Conservation (phyloP, 2,888 invertebrate species). For the Vanessa cardui region DNA sequence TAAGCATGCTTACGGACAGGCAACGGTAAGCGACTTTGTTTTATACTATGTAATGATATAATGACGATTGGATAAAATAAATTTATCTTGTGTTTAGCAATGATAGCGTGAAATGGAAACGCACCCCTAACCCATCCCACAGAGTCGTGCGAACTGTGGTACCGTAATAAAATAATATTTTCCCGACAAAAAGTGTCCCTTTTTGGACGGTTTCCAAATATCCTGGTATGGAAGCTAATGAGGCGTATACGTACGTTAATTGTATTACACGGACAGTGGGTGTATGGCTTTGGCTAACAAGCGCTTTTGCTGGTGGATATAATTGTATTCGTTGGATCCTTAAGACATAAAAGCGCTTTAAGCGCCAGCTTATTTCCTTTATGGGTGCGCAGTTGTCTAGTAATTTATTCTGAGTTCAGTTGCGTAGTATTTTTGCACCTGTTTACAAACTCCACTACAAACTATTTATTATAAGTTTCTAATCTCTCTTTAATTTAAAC, state of each 20-base stretch:
- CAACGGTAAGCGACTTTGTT: too few species aligned
- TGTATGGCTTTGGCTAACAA: constrained; percentile 17
- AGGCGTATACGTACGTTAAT: constrained; percentile 32
- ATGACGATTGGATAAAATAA: too few species aligned
- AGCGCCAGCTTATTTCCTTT: background rate
- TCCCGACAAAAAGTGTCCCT: constrained; percentile 35
- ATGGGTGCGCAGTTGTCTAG: background rate
- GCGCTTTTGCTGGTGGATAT: constrained; percentile 10
- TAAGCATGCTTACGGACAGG: too few species aligned
- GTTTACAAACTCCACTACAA: too few species aligned
- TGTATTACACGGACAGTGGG: constrained; percentile 20
- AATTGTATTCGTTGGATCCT: constrained; percentile 11
- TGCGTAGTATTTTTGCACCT: too few species aligned
- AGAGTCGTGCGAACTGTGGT: constrained; percentile 14
- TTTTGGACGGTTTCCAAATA: constrained; percentile 41
- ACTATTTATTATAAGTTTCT: too few species aligned
- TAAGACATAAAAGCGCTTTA: constrained; percentile 3
- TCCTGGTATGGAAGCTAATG: constrained; percentile 35
- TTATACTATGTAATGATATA: too few species aligned
- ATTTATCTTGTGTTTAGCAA: too few species aligned
- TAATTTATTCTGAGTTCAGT: background rate
- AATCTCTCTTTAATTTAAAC: too few species aligned
- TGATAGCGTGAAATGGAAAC: constrained; percentile 21
- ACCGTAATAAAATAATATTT: constrained; percentile 40
- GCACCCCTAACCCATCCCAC: constrained; percentile 15